These are phyloP conservation scores for Ptychochromis oligacanthus DNA, from an alignment of 2,113 vertebrate genomes.

Conservation along the genomic window DNA sequence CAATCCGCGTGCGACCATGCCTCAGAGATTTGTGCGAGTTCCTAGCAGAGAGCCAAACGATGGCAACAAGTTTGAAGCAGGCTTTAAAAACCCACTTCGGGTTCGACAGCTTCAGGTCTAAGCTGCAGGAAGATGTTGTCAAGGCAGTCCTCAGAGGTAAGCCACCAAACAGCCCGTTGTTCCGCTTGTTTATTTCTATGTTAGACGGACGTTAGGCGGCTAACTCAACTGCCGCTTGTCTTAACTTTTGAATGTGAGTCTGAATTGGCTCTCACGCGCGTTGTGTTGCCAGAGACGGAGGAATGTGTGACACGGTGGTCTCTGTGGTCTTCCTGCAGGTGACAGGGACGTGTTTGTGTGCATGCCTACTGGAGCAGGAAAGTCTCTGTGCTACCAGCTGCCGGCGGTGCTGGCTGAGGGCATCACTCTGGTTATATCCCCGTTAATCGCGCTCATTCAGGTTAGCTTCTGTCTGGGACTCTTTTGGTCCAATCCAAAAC, in stretches of 20 bases:
- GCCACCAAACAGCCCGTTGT: not conserved
- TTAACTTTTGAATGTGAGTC: not conserved
- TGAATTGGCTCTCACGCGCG: not conserved
- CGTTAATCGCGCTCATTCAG: slow-evolving; percentile 97
- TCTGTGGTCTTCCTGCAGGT: slow-evolving; percentile 74
- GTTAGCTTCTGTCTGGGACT: slow-evolving; percentile 72
- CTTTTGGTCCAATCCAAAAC: too few species aligned
- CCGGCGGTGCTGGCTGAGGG: slow-evolving; percentile 91
- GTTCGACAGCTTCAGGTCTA: slow-evolving; percentile 89
- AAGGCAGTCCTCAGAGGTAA: slow-evolving; percentile 87
- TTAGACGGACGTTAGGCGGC: slow-evolving; percentile 15
- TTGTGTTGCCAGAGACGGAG: not conserved
- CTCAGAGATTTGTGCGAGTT: slow-evolving; percentile 13
- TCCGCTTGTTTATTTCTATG: not conserved
- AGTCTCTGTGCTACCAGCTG: slow-evolving; percentile 97
- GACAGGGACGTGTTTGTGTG: slow-evolving; percentile 95
- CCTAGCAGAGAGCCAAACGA: slow-evolving; percentile 16
- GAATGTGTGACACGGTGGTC: not conserved
- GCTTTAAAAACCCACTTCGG: slow-evolving; percentile 88
- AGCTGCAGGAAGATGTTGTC: slow-evolving; percentile 88
- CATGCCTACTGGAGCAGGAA: slow-evolving; percentile 98
- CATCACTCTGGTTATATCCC: slow-evolving; percentile 95
- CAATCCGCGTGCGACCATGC: slow-evolving; percentile 71
- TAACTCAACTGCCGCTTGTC: not conserved
- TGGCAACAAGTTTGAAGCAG: slow-evolving; percentile 71